A percentile compares a stretch with the other conserved stretches of the same genome.
Evolutionary conservation across 2,888 invertebrate genomes (phyloP).

Genomic region (Eubasilissa splendida): DNA sequence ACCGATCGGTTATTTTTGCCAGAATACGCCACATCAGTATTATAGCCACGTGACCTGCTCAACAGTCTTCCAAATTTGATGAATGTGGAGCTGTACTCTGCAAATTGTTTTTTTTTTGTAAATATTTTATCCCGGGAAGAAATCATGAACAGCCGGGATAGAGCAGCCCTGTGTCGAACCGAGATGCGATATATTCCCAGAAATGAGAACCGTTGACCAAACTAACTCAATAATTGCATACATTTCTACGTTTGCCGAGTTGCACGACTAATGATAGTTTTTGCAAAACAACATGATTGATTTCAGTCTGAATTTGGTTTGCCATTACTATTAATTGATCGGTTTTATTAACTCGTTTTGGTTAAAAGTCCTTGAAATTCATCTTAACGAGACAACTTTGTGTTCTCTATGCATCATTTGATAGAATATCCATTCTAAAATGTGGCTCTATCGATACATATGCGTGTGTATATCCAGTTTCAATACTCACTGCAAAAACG

Average conservation of each 20-base stretch:
- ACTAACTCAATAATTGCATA: conserved; percentile 32
- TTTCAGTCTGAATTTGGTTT: conserved; percentile 2
- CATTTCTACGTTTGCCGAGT: conserved; percentile 6
- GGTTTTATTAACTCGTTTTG: not conserved
- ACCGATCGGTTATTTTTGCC: too few species aligned
- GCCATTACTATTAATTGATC: conserved; percentile 4
- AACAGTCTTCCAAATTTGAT: too few species aligned
- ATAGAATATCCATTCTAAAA: too few species aligned
- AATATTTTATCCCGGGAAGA: not conserved
- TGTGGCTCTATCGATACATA: too few species aligned
- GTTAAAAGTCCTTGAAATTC: not conserved
- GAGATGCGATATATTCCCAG: conserved; percentile 24
- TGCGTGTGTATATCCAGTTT: too few species aligned
- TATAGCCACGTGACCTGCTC: too few species aligned
- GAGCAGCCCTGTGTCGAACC: not conserved
- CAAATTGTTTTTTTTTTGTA: too few species aligned
- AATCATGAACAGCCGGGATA: not conserved
- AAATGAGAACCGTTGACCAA: conserved; percentile 25
- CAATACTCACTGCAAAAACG: too few species aligned
- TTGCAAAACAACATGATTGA: not conserved
- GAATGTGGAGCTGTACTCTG: too few species aligned
- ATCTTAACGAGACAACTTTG: not conserved
- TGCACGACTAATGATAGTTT: conserved; percentile 17
- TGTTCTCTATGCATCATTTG: too few species aligned
- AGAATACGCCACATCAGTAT: too few species aligned